Base-by-base conservation (phyloP, 2,888 invertebrate species). In the Ophraella communa region DNA sequence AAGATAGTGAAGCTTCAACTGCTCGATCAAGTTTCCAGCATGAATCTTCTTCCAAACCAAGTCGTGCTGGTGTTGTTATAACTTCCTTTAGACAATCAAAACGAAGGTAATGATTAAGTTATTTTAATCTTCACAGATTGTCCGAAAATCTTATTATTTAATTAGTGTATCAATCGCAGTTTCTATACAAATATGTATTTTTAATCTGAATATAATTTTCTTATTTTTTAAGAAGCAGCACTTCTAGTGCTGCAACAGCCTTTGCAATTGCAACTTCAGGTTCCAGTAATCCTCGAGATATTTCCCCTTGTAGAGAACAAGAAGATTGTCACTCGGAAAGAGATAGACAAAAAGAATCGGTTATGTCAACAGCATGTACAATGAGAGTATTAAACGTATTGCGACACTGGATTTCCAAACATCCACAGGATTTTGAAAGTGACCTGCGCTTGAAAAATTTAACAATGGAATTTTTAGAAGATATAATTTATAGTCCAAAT, bases 191-290 rank as follows among this genome's bases (percentile, higher is more conserved):
- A 45, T 21, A 21, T 21, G 30, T 27, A 27, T 30, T 11, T 45
- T 2, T 21, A 10, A 45, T 45, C n/a, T n/a, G n/a, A n/a, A n/a
- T n/a, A n/a, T n/a, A n/a, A n/a, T n/a, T n/a, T n/a, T n/a, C n/a
- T n/a, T n/a, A n/a, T n/a, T n/a, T n/a, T n/a, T n/a, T n/a, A n/a
- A 92, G 92, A 87, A 92, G 92, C 82, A 93, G 93, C 79, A 92
- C 91, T 1, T 92, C 93, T 0, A 90, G 89, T n/a, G 92, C 95
- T 1, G 93, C 94, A 0, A 91, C 91, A 7, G 96, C 96, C 1
- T 96, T 95, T 81, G 95, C 95, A 3, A 94, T 93, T 39, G 95
- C 95, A 4, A 95, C 94, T 0, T 94, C 94, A 14, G 95, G 91
- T 0, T 93, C 93, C 0, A 91, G 92, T 58, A 93, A 93, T 78